Percentiles rank a stretch among this genome's conserved stretches.
phyloP scores from a whole-genome alignment of 1,140 invertebrate species.

The Heliothis virescens region DNA sequence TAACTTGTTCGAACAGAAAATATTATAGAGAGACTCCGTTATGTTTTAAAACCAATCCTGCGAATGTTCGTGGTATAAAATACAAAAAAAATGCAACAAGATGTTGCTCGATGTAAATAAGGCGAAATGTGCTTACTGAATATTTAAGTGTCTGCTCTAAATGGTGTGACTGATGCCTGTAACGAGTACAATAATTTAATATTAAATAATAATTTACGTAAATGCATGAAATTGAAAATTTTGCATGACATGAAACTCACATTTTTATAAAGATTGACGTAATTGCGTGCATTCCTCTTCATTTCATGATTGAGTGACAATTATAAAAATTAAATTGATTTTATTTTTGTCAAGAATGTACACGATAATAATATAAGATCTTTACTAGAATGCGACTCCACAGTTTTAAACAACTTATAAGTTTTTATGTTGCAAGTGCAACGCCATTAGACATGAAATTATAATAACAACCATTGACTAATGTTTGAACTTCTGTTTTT shows the following conservation, averaged over 20 bases:
- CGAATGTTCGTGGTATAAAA: neutral
- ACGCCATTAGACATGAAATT: constrained; percentile 54
- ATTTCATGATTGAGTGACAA: neutral
- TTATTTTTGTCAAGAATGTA: no score
- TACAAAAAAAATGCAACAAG: neutral
- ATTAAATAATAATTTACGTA: neutral
- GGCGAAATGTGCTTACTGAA: constrained; percentile 18
- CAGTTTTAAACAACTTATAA: constrained; percentile 39
- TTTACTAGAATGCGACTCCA: constrained; percentile 35
- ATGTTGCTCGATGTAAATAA: constrained; percentile 1
- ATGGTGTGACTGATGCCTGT: constrained; percentile 16
- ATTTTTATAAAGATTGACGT: neutral
- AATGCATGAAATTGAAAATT: constrained; percentile 19
- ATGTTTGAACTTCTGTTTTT: constrained; percentile 45
- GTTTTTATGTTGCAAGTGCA: constrained; percentile 49
- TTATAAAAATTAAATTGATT: no score
- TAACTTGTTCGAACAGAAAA: constrained; percentile 61
- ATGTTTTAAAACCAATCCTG: neutral
- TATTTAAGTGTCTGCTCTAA: neutral
- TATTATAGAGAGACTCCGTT: constrained; percentile 44
- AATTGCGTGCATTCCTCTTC: neutral
- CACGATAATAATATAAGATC: no score
- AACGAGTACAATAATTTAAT: constrained; percentile 12
- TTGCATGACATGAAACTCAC: neutral
- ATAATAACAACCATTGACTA: constrained; percentile 45